Evolutionary conservation across 2,113 vertebrate genomes (phyloP), one percentile per base, ranked within the genome.

Genomic region (Lontra canadensis): DNA sequence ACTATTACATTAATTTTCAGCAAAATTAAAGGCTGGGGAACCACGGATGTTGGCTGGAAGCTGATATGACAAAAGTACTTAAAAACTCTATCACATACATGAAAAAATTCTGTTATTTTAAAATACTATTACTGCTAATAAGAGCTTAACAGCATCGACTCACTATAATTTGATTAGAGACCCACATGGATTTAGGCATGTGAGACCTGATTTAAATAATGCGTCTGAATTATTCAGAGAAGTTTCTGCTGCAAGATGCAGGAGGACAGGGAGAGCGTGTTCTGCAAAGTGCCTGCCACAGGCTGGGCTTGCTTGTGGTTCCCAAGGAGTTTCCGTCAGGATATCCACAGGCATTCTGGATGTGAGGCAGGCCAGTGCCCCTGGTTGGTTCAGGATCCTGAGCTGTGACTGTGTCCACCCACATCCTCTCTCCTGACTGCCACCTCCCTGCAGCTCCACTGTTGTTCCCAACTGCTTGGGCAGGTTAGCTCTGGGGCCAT

Each of bases 91-190:
- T 83, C 82, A 59, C 69, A 79, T 4, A 36, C 69, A 1, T 0
- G 47, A 83, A 14, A 47, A 44, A 20, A 52, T 44, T 47, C 80
- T 34, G 34, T 96, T 88, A 81, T 84, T 97, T 98, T 84, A 42
- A 96, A 94, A 69, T 59, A 67, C 49, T 59, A 2, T 95, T 55
- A 47, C 80, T 44, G 80, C 88, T 96, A 87, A 92, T 47, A 83
- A 93, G 85, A 88, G 86, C 63, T 29, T 42, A 65, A 49, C 12
- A 0, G 85, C 47, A 52, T 87, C 49, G 4, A 14, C n/a, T 65
- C 55, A 0, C 47, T 1, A 0, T 80, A 14, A 95, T 80, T 36
- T 57, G 87, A 55, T 96, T 88, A 81, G 76, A 36, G 49, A 49
- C 4, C 82, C 63, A 1, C 4, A 1, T 4, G 63, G 89, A 44